Conservation (phyloP, 2,888 invertebrate species). For the Cerceris rybyensis region DNA sequence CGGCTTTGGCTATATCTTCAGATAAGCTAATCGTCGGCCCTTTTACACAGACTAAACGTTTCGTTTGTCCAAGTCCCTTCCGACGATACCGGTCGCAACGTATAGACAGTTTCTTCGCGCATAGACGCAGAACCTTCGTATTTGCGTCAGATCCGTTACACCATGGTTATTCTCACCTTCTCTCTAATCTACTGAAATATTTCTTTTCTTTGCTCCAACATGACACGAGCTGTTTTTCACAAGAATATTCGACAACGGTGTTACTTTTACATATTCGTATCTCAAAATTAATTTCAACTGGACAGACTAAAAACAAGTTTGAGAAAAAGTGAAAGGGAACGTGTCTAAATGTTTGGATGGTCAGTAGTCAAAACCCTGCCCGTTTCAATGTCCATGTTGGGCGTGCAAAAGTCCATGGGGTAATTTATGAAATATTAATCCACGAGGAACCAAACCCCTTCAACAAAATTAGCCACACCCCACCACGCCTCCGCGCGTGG, state of each 20-base stretch:
- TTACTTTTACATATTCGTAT: no score
- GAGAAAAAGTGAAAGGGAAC: neutral
- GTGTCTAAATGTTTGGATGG: neutral
- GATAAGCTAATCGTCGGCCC: constrained; percentile 65
- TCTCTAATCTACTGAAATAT: constrained; percentile 16
- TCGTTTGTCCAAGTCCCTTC: constrained; percentile 27
- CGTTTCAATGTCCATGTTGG: constrained; percentile 56
- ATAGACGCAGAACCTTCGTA: constrained; percentile 9
- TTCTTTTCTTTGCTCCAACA: neutral
- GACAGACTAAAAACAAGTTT: neutral
- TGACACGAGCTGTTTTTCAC: no score
- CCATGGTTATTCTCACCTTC: constrained; percentile 39
- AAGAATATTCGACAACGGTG: no score
- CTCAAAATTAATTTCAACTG: no score
- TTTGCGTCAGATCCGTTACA: constrained; percentile 33
- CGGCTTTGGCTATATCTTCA: constrained; percentile 43
- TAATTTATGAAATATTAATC: constrained; percentile 79
- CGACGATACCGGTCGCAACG: constrained; percentile 37
- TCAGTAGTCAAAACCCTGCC: constrained; percentile 11
- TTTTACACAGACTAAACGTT: constrained; percentile 57
- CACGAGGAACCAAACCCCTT: constrained; percentile 71
- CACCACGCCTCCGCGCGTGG: constrained; percentile 71
- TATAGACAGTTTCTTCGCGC: constrained; percentile 13
- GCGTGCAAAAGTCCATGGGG: constrained; percentile 29
- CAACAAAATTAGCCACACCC: constrained; percentile 79